A percentile compares a stretch with the other conserved stretches of the same genome.
Conservation (phyloP, 64 coral and sea anemone species). For the Porites lutea region DNA sequence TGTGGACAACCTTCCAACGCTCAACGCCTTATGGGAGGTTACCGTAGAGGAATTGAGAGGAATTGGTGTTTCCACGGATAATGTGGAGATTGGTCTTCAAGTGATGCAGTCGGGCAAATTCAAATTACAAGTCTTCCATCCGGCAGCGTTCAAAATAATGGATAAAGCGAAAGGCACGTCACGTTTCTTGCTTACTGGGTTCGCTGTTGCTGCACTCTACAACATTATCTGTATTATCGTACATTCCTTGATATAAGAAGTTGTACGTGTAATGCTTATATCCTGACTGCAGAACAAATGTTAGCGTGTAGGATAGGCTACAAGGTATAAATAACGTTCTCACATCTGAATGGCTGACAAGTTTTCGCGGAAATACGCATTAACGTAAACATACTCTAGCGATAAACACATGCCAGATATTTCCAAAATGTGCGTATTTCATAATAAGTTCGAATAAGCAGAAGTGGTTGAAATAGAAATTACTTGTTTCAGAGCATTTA, state of each 20-base stretch:
- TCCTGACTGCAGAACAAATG: background rate
- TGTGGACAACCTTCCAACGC: background rate
- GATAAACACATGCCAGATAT: background rate
- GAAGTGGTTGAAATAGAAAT: background rate
- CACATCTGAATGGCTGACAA: background rate
- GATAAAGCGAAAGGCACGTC: constrained; percentile 19
- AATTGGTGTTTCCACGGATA: background rate
- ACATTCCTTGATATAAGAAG: constrained; percentile 8
- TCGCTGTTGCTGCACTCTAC: background rate
- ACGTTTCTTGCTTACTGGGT: background rate
- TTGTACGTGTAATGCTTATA: background rate
- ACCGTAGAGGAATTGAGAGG: background rate
- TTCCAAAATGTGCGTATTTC: background rate
- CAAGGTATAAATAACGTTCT: background rate
- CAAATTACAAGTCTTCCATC: constrained; percentile 22
- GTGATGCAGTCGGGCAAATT: background rate
- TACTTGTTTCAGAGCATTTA: too few relatives aligned
- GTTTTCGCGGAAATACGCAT: background rate
- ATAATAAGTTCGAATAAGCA: background rate
- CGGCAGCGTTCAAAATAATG: constrained; percentile 5
- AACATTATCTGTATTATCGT: constrained; percentile 3
- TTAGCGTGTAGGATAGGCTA: background rate
- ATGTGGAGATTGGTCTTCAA: background rate
- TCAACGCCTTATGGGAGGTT: constrained; percentile 10
- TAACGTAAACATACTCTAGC: background rate